These are phyloP conservation scores for Ectropis crepuscularia DNA, from an alignment of 2,888 invertebrate genomes.

Conservation along the genomic window DNA sequence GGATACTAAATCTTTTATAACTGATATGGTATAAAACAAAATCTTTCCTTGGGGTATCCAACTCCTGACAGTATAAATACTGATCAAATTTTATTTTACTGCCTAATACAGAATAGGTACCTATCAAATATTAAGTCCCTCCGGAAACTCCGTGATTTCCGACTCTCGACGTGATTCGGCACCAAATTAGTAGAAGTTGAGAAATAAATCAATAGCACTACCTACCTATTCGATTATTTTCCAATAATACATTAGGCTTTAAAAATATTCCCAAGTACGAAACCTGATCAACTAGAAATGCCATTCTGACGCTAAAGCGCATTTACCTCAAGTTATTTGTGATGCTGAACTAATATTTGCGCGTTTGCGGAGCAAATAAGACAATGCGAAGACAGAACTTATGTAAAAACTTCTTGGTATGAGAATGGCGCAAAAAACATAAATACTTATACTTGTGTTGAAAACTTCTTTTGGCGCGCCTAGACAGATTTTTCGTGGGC, in stretches of 20 bases:
- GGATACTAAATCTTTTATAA: no score
- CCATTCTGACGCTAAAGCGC: conserved; percentile 12
- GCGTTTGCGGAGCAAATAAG: conserved; percentile 28
- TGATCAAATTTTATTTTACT: no score
- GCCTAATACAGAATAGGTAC: no score
- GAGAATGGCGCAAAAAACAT: conserved; percentile 1
- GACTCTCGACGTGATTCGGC: no score
- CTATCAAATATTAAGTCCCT: no score
- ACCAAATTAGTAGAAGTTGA: no score
- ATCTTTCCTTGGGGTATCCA: no score
- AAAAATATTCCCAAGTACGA: neutral
- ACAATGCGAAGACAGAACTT: conserved; percentile 20
- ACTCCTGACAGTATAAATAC: no score
- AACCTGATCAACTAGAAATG: conserved; percentile 23
- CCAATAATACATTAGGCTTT: neutral
- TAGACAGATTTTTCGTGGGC: no score
- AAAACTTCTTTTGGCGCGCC: no score
- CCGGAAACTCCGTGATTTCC: no score
- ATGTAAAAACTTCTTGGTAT: conserved; percentile 14
- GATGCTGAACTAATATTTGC: conserved; percentile 34
- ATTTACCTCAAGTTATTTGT: conserved; percentile 30
- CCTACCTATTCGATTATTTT: neutral
- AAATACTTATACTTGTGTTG: neutral
- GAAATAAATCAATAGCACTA: neutral
- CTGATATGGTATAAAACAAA: no score